phyloP scores from a whole-genome alignment of 1,140 invertebrate species.

The Listronotus oregonensis region DNA sequence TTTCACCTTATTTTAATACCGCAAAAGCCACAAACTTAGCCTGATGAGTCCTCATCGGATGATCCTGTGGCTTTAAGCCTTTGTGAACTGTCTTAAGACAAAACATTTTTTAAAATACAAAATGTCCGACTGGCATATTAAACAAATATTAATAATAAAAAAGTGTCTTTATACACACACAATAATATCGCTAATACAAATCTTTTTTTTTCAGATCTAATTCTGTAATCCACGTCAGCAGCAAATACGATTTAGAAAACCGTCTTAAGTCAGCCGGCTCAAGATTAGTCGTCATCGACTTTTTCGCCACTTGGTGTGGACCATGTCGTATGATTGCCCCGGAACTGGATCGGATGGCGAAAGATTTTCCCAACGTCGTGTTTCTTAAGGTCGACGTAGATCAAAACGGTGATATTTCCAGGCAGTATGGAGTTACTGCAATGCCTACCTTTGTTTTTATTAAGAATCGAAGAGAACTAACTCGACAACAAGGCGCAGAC shows the following conservation, averaged over 20 bases:
- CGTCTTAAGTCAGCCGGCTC: constrained; percentile 74
- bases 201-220: constrained; percentile 16
- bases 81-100: too few relatives aligned
- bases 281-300: constrained; percentile 86
- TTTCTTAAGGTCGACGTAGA: constrained; percentile 43
- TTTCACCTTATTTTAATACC: too few relatives aligned
- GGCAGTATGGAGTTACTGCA: constrained; percentile 23
- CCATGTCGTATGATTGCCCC: constrained; percentile 92
- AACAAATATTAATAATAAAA: too few relatives aligned
- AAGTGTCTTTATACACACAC: too few relatives aligned
- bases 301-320: constrained; percentile 81
- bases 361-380: constrained; percentile 57
- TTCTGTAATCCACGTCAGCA: constrained; percentile 20
- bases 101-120: too few relatives aligned
- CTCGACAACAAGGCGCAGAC: constrained; percentile 24
- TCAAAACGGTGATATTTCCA: constrained; percentile 30
- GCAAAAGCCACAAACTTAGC: too few relatives aligned
- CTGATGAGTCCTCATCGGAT: too few relatives aligned
- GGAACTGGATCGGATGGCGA: constrained; percentile 67
- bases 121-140: too few relatives aligned
- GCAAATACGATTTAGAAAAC: constrained; percentile 65
- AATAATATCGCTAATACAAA: too few relatives aligned
- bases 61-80: too few relatives aligned
- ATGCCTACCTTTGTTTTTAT: constrained; percentile 38
- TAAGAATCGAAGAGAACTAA: constrained; percentile 31